Evolutionary conservation across 2,888 invertebrate genomes (phyloP), one percentile per base, ranked within the genome.

Genomic region (Abrostola triplasia): DNA sequence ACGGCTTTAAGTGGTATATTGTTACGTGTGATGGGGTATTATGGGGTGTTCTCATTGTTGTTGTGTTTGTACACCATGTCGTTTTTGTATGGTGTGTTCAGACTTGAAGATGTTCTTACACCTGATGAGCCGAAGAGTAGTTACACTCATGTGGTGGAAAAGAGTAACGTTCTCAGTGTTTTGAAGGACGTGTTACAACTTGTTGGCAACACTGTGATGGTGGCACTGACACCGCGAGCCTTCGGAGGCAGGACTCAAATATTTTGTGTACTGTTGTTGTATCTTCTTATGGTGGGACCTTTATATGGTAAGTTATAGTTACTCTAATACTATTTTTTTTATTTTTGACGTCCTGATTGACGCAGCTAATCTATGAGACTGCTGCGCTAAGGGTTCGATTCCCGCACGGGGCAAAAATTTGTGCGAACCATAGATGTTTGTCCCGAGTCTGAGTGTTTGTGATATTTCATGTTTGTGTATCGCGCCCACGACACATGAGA

Each of bases 1-100:
- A 95, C 94, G 0, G 93, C 91, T 11, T 76, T 95, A 12, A 95
- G 95, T 84, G 95, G 95, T 7, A 86, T 95, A 59, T 76, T 95
- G 52, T 88, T 95, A 67, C 86, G 89, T 59, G 79, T 80, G 24
- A 65, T 94, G 0, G 95, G 95, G 5, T 95, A 93, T 67, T 95
- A 95, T 51, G 95, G 95, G 9, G 88, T 95, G 64, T 95, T 95
- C 76, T 83, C 89, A 0, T 81, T 94, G 62, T 71, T 93, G 49
- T 81, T 94, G 36, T 81, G 73, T 35, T 75, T 94, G 49, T 89
- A 94, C 76, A 77, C 77, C 38, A 63, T 85, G 62, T 90, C 93
- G 8, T 90, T 93, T 64, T 6, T 91, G 2, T 94, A 94, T 55
- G 94, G 94, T 54, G 38, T 92, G 41, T 73, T 93, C 41, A 88